Conservation (phyloP, 2,888 invertebrate species). For the Perizoma affinitatum region DNA sequence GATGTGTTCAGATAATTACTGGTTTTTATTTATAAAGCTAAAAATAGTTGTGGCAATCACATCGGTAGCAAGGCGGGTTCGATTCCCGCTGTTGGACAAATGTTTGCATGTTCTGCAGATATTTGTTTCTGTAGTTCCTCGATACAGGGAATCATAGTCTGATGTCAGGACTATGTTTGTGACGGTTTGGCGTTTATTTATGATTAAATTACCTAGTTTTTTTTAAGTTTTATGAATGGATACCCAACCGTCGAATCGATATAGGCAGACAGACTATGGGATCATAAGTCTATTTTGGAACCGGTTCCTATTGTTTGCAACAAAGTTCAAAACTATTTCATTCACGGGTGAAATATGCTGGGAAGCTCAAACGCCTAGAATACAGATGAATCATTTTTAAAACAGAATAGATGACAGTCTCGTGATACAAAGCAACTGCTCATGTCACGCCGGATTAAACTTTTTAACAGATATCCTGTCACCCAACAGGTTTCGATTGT, state of each 20-base stretch:
- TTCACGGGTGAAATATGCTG: slow-evolving; percentile 28
- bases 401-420: slow-evolving; percentile 53
- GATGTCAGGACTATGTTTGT: too few species aligned
- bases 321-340: slow-evolving; percentile 28
- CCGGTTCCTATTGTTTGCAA: slow-evolving; percentile 28
- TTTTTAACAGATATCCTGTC: slow-evolving; percentile 53
- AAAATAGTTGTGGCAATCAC: too few species aligned
- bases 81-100: too few species aligned
- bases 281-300: slow-evolving; percentile 21
- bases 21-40: too few species aligned
- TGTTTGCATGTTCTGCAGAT: too few species aligned
- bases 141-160: too few species aligned
- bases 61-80: too few species aligned
- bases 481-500: slow-evolving; percentile 66
- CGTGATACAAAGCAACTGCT: slow-evolving; percentile 65
- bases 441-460: slow-evolving; percentile 69
- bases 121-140: too few species aligned
- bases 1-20: too few species aligned
- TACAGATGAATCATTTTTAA: slow-evolving; percentile 54
- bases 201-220: too few species aligned
- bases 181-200: too few species aligned
- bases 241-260: slow-evolving; percentile 4
- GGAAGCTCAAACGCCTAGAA: slow-evolving; percentile 24
- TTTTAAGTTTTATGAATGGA: slow-evolving; percentile 10
- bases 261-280: not conserved